Evolutionary conservation across 2,113 vertebrate genomes (phyloP).

Genomic region (Taxidea taxus): DNA sequence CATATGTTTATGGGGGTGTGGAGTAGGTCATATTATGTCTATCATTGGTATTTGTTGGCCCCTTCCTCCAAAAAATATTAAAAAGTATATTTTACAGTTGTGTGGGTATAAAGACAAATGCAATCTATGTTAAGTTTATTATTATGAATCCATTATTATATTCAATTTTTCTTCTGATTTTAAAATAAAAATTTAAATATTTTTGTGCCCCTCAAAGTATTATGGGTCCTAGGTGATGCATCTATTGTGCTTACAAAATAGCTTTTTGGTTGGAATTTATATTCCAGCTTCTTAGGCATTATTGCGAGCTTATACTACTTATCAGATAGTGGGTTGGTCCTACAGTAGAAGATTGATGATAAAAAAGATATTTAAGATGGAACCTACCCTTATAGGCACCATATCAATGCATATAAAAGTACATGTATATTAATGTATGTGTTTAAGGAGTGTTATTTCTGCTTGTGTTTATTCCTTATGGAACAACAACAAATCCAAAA

Average conservation of each 20-base stretch:
- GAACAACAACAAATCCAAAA: neutral
- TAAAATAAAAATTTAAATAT: constrained; percentile 16
- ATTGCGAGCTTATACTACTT: neutral
- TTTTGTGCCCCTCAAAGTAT: neutral
- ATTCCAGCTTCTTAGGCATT: neutral
- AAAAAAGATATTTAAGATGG: neutral
- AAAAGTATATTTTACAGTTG: constrained; percentile 22
- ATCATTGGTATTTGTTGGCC: neutral
- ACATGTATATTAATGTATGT: neutral
- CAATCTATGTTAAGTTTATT: neutral
- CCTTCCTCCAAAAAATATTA: neutral
- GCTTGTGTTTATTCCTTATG: neutral
- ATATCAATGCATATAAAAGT: neutral
- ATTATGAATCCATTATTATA: neutral
- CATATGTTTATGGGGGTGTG: neutral
- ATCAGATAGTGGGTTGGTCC: neutral
- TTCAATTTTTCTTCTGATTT: constrained; percentile 19
- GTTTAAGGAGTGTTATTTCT: neutral
- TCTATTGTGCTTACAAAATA: neutral
- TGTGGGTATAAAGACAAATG: neutral
- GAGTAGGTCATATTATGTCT: neutral
- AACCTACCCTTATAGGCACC: neutral
- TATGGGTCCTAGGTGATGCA: neutral
- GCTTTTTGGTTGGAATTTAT: neutral
- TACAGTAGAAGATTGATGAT: neutral